phyloP scores from a whole-genome alignment of 2,888 invertebrate genomes.

The Noctua comes region DNA sequence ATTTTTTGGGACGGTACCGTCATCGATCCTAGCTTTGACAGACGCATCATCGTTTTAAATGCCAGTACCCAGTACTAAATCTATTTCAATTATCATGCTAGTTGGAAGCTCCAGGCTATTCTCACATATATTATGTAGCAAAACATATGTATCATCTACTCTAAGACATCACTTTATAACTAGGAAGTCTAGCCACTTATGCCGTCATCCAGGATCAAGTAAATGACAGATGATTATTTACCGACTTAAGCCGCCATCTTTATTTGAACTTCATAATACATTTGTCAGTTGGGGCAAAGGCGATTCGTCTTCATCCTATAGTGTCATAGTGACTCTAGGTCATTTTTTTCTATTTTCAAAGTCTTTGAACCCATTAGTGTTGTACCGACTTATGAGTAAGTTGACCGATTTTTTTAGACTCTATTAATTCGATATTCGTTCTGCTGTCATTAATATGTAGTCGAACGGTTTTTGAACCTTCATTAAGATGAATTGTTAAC shows the following conservation, averaged over 20 bases:
- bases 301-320: conserved; percentile 47
- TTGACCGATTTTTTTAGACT: conserved; percentile 18
- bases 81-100: not conserved
- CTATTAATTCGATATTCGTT: conserved; percentile 16
- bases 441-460: conserved; percentile 17
- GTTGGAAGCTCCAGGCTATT: conserved; percentile 30
- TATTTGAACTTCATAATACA: conserved; percentile 25
- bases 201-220: conserved; percentile 44
- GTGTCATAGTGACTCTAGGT: conserved; percentile 53
- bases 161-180: not conserved
- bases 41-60: not conserved
- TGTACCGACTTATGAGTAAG: conserved; percentile 26
- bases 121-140: conserved; percentile 2
- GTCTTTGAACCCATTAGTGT: conserved; percentile 57
- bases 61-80: not conserved
- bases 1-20: not conserved
- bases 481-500: conserved; percentile 45
- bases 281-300: conserved; percentile 53
- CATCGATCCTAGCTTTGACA: not conserved
- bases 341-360: conserved; percentile 50
- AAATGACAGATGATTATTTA: conserved; percentile 55
- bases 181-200: conserved; percentile 50
- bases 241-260: conserved; percentile 40
- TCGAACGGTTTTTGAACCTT: conserved; percentile 21
- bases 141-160: conserved; percentile 14